A percentile compares a stretch with the other conserved stretches of the same genome.
Conservation (phyloP, 2,888 invertebrate genomes). For the Philonicus albiceps region DNA sequence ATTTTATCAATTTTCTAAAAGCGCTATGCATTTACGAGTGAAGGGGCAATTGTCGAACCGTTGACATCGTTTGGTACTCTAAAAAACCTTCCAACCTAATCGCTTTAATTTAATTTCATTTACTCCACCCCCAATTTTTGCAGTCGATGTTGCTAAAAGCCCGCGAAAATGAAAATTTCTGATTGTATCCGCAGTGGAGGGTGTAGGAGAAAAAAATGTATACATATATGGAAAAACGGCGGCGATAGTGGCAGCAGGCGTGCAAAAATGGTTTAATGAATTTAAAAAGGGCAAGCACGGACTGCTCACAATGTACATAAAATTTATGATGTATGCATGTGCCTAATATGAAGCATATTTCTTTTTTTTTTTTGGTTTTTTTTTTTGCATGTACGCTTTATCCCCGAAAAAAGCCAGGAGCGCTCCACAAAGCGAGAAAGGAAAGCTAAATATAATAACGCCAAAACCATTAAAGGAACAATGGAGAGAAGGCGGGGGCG, state of each 20-base stretch:
- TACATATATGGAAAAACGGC: not conserved
- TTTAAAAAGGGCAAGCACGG: not conserved
- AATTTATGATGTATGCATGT: conserved; percentile 6
- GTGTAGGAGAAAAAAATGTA: not conserved
- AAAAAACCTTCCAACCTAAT: not conserved
- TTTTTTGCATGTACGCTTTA: not conserved
- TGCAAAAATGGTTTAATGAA: not conserved
- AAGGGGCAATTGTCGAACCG: not conserved
- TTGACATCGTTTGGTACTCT: not conserved
- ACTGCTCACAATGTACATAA: not conserved
- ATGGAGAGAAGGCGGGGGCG: not conserved
- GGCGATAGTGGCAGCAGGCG: not conserved
- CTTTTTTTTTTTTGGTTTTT: not conserved
- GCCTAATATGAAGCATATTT: conserved; percentile 8
- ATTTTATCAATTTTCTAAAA: not conserved
- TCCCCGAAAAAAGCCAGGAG: not conserved
- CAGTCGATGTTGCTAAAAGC: not conserved
- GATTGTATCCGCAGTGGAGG: not conserved
- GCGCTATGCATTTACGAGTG: not conserved
- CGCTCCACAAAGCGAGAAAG: not conserved
- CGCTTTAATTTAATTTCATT: not conserved
- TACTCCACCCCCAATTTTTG: not conserved
- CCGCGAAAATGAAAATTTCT: not conserved
- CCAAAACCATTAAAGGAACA: conserved; percentile 9
- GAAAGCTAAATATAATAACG: conserved; percentile 20